phyloP scores from a whole-genome alignment of 2,113 vertebrate genomes.

The Phrynosoma platyrhinos region DNA sequence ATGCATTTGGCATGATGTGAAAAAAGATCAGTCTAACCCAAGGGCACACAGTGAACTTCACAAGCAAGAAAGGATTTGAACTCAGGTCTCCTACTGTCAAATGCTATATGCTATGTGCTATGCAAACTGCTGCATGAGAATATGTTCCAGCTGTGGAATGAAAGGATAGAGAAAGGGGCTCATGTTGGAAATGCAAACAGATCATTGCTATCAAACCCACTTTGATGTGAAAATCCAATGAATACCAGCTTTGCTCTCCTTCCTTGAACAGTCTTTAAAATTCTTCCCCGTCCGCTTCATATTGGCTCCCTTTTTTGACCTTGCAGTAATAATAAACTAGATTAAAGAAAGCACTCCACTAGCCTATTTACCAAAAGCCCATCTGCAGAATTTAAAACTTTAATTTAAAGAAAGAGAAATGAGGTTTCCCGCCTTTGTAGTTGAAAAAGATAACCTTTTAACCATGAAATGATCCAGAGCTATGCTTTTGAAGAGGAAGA shows the following conservation, averaged over 20 bases:
- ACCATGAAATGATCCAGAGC: constrained; percentile 46
- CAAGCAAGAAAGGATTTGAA: neutral
- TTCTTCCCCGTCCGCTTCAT: constrained; percentile 42
- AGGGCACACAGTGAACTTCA: neutral
- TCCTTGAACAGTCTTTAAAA: constrained; percentile 44
- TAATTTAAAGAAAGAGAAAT: constrained; percentile 67
- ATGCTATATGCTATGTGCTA: neutral
- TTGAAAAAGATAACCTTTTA: constrained; percentile 66
- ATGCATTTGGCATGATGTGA: too few species aligned
- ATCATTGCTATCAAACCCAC: constrained; percentile 58
- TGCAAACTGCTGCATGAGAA: constrained; percentile 38
- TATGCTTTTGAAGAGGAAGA: constrained; percentile 40
- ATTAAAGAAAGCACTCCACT: constrained; percentile 59
- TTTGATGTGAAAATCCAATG: constrained; percentile 62
- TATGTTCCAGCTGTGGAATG: constrained; percentile 38
- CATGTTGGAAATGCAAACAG: constrained; percentile 61
- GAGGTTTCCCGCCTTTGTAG: constrained; percentile 64
- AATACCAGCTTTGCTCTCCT: constrained; percentile 50
- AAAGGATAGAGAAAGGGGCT: constrained; percentile 40
- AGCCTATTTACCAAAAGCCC: constrained; percentile 60
- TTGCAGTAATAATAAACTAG: constrained; percentile 72
- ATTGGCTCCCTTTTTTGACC: constrained; percentile 25
- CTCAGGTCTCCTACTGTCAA: neutral
- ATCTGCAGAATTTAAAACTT: constrained; percentile 69
- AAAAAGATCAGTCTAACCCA: neutral